phyloP scores from a whole-genome alignment of 2,797 vertebrate genomes.

The Pseudochaenichthys georgianus region DNA sequence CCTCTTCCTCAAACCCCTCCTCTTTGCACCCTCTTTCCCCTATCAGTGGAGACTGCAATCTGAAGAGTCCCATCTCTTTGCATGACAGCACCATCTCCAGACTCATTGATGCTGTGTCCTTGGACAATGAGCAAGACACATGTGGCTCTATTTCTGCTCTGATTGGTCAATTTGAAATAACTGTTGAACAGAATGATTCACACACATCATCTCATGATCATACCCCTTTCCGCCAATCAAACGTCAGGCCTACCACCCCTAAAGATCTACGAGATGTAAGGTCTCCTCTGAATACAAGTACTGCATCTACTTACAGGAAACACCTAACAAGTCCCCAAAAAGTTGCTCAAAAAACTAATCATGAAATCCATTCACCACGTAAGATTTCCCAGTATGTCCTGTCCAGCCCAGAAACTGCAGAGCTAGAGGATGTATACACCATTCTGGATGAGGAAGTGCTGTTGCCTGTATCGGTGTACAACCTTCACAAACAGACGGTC shows the following conservation, averaged over 20 bases:
- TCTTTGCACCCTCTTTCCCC: slow-evolving; percentile 56
- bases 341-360: slow-evolving; percentile 42
- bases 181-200: slow-evolving; percentile 73
- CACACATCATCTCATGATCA: slow-evolving; percentile 58
- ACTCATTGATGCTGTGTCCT: slow-evolving; percentile 92
- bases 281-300: slow-evolving; percentile 47
- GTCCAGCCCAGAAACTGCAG: slow-evolving; percentile 86
- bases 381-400: slow-evolving; percentile 43
- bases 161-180: slow-evolving; percentile 88
- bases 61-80: slow-evolving; percentile 79
- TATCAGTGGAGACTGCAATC: slow-evolving; percentile 57
- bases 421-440: slow-evolving; percentile 83
- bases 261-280: slow-evolving; percentile 57
- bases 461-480: slow-evolving; percentile 77
- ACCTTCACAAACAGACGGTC: slow-evolving; percentile 66
- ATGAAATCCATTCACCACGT: slow-evolving; percentile 35
- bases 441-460: slow-evolving; percentile 86
- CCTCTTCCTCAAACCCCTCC: slow-evolving; percentile 71
- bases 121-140: slow-evolving; percentile 86
- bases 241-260: slow-evolving; percentile 50
- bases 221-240: slow-evolving; percentile 30
- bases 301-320: slow-evolving; percentile 34
- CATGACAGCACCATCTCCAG: slow-evolving; percentile 92
- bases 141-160: slow-evolving; percentile 91
- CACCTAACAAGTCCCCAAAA: slow-evolving; percentile 44